Evolutionary conservation across 2,113 vertebrate genomes (phyloP), one percentile per base, ranked within the genome.

Genomic region (Pontoporia blainvillei): DNA sequence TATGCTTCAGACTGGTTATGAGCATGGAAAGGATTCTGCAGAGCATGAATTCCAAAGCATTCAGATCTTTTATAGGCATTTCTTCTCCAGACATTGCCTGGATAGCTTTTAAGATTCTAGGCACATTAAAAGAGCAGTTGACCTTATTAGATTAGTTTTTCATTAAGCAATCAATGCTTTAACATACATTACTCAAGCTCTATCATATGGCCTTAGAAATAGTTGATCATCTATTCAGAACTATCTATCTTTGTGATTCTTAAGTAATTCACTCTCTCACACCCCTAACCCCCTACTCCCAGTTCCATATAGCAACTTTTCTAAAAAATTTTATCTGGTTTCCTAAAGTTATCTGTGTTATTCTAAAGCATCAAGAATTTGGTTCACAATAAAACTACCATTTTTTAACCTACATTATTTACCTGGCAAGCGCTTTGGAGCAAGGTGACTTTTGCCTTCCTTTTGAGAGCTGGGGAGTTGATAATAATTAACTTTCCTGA

Each of bases 401-500:
- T 81, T 95, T 96, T 95, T 72, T 46, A 76, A 76, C 7, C 15
- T 71, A 27, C 44, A 90, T 83, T 72, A 34, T 95, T 86, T 96
- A 89, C 29, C 84, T 36, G 69, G 36, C 39, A 84, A 95, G 23
- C n/a, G 17, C 6, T 92, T 67, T 88, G 81, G 69, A 96, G 52
- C 71, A 78, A 93, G 57, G 81, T 90, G 66, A 84, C 79, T 90
- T 97, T 96, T 94, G 79, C 10, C 78, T 64, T 97, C 39, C 29
- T 76, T 93, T 94, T 86, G 86, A 89, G 61, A 96, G 41, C 17
- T 17, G 52, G 21, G n/a, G 15, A 1, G 27, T 96, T 88, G 96
- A 91, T 87, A 97, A 97, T 97, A 81, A 97, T 98, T 98, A 97
- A 97, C 97, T 97, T 96, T 79, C 79, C 34, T 94, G 90, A 94